Base-by-base conservation (phyloP, 2,113 vertebrate species). In the Embiotoca jacksoni region DNA sequence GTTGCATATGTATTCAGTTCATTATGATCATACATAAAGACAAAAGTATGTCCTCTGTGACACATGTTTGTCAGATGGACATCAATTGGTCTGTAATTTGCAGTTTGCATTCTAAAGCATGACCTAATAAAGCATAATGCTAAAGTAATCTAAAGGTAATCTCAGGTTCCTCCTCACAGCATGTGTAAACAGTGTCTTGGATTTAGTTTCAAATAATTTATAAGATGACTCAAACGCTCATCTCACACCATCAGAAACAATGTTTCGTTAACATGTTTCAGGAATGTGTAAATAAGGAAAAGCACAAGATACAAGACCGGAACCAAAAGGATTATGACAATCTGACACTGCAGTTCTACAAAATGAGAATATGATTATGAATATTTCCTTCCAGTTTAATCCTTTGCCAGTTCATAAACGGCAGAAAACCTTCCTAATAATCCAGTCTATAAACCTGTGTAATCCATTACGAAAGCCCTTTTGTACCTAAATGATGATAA, bases 391-490 rank as follows among this genome's bases (percentile, higher is more conserved):
- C 64, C 41, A 56, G 68, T 86, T 88, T 78, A 81, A 87, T 88
- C 74, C 77, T 62, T 16, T 31, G 71, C 78, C 76, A 81, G 66
- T 72, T 69, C 69, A 78, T 83, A 61, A 85, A 81, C 37, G 49
- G 56, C 62, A 75, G 30, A 72, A 66, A 77, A 16, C 3, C 32
- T 8, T 70, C 62, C 53, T 65, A 74, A 74, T 78, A 67, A 83
- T 80, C 54, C 46, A 44, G 39, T 58, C 3, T 55, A 32, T 63
- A 64, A 87, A 77, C n/a, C 67, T 75, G 72, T 80, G 59, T 84
- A 89, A 90, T 91, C 64, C 78, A 72, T 86, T 56, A 55, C 60
- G 73, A 64, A 78, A 72, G 31, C 53, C 65, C n/a, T 86, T 77
- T 84, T 63, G 74, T 58, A 70, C 65, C 68, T 44, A 36, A 72